These are phyloP conservation scores for Mola mola DNA, from an alignment of 2,113 vertebrate species.

Conservation along the genomic window DNA sequence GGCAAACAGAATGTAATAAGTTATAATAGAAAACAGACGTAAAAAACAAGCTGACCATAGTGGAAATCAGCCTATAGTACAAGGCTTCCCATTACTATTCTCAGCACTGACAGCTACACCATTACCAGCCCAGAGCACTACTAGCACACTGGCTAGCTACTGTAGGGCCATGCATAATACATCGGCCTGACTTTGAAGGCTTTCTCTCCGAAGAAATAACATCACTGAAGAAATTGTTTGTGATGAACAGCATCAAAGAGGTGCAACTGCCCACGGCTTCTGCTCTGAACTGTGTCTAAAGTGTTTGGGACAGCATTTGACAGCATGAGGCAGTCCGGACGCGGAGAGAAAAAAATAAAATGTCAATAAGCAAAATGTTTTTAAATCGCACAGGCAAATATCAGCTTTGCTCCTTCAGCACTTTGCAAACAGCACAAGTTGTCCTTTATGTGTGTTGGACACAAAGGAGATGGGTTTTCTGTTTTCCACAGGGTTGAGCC, in stretches of 20 bases:
- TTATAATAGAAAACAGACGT: too few species aligned
- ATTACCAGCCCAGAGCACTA: conserved; percentile 46
- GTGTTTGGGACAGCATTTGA: conserved; percentile 11
- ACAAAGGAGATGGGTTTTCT: neutral
- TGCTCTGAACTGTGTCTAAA: conserved; percentile 27
- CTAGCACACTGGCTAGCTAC: conserved; percentile 49
- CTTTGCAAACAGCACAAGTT: neutral
- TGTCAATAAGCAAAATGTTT: conserved; percentile 11
- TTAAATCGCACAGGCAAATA: neutral
- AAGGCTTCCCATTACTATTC: conserved; percentile 57
- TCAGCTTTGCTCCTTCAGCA: neutral
- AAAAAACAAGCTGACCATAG: conserved; percentile 4
- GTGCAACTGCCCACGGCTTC: conserved; percentile 5
- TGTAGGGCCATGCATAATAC: conserved; percentile 65
- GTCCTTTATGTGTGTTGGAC: neutral
- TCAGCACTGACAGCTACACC: conserved; percentile 48
- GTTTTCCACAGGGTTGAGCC: neutral
- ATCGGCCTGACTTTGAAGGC: conserved; percentile 59
- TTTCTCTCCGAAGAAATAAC: conserved; percentile 68
- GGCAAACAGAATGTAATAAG: too few species aligned
- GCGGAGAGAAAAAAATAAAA: conserved; percentile 4
- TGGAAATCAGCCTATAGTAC: conserved; percentile 13
- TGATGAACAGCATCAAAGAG: conserved; percentile 50
- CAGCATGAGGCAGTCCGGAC: neutral
- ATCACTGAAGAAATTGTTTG: conserved; percentile 55